Evolutionary conservation across 2,797 vertebrate genomes (phyloP).

Genomic region (Yasuhikotakia modesta): DNA sequence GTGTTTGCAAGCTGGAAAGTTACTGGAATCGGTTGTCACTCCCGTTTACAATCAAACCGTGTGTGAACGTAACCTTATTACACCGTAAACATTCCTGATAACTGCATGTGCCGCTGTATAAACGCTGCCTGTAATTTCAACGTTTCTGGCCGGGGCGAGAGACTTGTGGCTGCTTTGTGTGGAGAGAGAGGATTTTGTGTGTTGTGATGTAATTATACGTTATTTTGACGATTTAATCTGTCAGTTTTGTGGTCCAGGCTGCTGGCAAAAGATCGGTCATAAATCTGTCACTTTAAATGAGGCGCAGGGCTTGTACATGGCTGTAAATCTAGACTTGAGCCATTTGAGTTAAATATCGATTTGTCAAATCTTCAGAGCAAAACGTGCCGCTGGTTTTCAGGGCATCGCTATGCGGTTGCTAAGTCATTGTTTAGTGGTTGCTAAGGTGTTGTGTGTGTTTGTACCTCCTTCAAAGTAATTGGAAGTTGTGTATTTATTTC

Average conservation of each 20-base stretch:
- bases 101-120: background rate
- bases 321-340: slow-evolving; percentile 8
- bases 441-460: too few relatives aligned
- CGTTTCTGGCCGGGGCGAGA: background rate
- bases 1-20: too few relatives aligned
- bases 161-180: slow-evolving; percentile 1
- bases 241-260: slow-evolving; percentile 13
- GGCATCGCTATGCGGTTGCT: too few relatives aligned
- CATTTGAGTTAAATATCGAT: slow-evolving; percentile 5
- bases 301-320: slow-evolving; percentile 15
- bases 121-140: background rate
- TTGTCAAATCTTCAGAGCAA: background rate
- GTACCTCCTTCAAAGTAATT: too few relatives aligned
- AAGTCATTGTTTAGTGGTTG: too few relatives aligned
- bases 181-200: background rate
- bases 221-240: slow-evolving; percentile 25
- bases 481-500: too few relatives aligned
- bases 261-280: background rate
- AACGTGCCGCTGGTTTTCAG: background rate
- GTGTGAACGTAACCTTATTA: too few relatives aligned
- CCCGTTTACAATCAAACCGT: too few relatives aligned
- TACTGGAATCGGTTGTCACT: too few relatives aligned
- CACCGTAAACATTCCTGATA: too few relatives aligned
- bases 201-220: background rate
- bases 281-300: slow-evolving; percentile 22